Base-by-base conservation (phyloP, 53 echinoderm and acorn worm species). In the Henricia sp. region DNA sequence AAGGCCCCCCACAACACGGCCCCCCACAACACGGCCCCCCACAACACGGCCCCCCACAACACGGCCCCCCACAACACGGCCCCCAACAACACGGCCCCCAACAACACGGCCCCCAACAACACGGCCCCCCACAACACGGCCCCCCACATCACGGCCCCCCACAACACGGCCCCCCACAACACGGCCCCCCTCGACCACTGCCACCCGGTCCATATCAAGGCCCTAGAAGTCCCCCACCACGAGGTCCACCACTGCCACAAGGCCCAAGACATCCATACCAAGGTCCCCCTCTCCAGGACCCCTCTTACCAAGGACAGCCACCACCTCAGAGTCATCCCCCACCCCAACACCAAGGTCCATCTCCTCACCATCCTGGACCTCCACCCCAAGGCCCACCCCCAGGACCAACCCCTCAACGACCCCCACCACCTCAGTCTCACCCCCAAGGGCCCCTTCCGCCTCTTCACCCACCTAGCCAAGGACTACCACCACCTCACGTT, bases 261-360 rank as follows among this genome's bases (percentile, higher is more conserved):
- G 80, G 80, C 9, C 80, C 80, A 42, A 42, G 63, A 40, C 80
- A 41, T 40, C 77, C 52, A 26, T 17, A 33, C 28, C 66, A n/a
- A n/a, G 50, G 66, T 4, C 82, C 54, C 19, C 64, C 32, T 21
- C 25, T 63, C 70, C 9, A 20, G 26, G 21, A 37, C 6, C 66
- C 20, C 4, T 33, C 83, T 34, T 74, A 74, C 32, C 89, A 86
- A 73, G 23, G 30, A 39, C 56, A 48, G 19, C 88, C 69, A 12
- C 46, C 46, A 24, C 84, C 17, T 38, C 63, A 57, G 28, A 46
- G 25, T 52, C 46, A 51, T 34, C 80, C 58, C 14, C 72, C 37
- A 19, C 74, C 59, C 24, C 65, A 3, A 21, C 70, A 44, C 32
- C 24, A 36, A 58, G 67, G 59, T n/a, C 69, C 37, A 24, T 41